These are phyloP conservation scores for Heliconius hortense DNA, from an alignment of 2,888 invertebrate species.

Conservation along the genomic window DNA sequence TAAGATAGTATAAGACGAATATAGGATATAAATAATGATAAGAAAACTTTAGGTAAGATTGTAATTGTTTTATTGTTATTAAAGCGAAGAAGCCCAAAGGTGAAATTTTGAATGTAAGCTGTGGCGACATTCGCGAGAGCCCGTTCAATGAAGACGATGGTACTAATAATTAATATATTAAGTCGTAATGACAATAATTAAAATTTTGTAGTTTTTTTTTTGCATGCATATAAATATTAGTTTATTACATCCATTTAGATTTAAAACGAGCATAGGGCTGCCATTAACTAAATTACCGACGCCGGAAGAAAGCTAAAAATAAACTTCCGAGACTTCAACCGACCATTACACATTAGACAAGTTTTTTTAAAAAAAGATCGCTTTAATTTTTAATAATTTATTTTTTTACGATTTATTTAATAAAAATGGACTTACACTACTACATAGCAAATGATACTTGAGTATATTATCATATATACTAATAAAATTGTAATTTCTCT, in stretches of 20 bases:
- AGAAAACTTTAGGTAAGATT: conserved; percentile 30
- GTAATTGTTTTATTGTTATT: conserved; percentile 61
- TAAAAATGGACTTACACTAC: neutral
- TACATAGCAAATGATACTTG: too few relatives aligned
- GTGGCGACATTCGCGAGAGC: conserved; percentile 60
- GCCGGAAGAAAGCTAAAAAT: neutral
- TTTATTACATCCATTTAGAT: neutral
- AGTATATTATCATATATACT: too few relatives aligned
- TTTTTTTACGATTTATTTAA: neutral
- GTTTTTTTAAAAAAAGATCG: neutral
- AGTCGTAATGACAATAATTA: neutral
- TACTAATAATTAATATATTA: conserved; percentile 60
- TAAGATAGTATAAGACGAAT: conserved; percentile 17
- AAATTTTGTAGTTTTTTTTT: conserved; percentile 5
- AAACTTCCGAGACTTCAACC: too few relatives aligned
- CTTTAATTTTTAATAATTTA: neutral
- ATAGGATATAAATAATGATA: conserved; percentile 24
- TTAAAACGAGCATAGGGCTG: neutral
- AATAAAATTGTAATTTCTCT: neutral
- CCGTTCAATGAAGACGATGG: conserved; percentile 66
- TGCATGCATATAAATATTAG: conserved; percentile 5
- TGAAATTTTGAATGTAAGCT: conserved; percentile 66
- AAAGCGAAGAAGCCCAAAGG: conserved; percentile 78
- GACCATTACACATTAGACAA: too few relatives aligned
- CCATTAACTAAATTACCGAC: neutral